Percentiles rank a stretch among this genome's conserved stretches.
Conservation (phyloP, 2,113 vertebrate genomes). For the Gymnarchus niloticus region DNA sequence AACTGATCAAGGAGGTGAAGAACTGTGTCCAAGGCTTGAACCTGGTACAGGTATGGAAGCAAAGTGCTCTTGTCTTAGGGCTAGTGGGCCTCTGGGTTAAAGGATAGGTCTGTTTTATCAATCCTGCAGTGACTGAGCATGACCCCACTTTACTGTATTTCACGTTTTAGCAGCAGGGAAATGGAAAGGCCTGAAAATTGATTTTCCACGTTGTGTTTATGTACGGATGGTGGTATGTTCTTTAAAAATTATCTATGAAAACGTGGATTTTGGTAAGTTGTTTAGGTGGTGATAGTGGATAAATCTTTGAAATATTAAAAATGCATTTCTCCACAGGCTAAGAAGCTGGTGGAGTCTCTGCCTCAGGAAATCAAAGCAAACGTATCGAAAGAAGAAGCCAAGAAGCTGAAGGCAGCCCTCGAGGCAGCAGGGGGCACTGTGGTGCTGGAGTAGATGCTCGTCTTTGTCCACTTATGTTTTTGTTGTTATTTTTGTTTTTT, state of each 20-base stretch:
- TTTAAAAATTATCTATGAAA: no score
- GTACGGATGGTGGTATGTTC: no score
- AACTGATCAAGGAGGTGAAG: constrained; percentile 81
- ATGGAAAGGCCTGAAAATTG: no score
- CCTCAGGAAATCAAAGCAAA: constrained; percentile 91
- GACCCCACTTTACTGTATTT: no score
- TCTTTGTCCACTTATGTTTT: neutral
- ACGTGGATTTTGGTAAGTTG: neutral
- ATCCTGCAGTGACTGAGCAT: neutral
- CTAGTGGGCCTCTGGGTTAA: no score
- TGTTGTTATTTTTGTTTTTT: neutral
- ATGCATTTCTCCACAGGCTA: constrained; percentile 64
- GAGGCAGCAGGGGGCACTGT: constrained; percentile 92
- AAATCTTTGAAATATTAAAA: neutral
- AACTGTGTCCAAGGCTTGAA: constrained; percentile 88
- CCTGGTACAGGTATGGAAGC: constrained; percentile 78
- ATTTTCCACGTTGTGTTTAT: no score
- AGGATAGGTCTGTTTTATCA: neutral
- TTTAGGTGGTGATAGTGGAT: neutral
- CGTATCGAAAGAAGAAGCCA: constrained; percentile 83
- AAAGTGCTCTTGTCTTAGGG: no score
- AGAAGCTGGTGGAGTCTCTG: constrained; percentile 93
- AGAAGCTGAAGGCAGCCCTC: constrained; percentile 85
- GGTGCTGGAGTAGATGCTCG: constrained; percentile 73
- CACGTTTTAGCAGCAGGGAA: no score